These are phyloP conservation scores for Gymnocephalus cernua DNA, from an alignment of 2,113 vertebrate genomes.

Conservation along the genomic window DNA sequence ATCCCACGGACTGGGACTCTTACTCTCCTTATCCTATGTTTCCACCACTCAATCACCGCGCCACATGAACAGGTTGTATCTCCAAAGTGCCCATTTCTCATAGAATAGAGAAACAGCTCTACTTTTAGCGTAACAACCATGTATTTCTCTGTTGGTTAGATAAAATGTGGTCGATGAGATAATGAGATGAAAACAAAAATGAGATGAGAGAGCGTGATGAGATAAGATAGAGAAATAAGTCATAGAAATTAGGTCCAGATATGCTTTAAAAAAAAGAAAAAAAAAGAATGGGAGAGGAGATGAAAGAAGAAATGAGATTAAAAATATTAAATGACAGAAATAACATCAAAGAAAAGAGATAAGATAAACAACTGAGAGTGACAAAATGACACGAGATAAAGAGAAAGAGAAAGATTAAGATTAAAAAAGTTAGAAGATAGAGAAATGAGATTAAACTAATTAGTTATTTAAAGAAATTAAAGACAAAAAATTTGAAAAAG, in stretches of 20 bases:
- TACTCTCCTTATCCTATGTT: constrained; percentile 38
- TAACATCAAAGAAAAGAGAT: background rate
- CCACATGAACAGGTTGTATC: background rate
- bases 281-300: background rate
- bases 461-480: background rate
- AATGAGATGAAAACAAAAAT: background rate
- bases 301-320: background rate
- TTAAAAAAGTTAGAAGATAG: background rate
- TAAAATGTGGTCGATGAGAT: background rate
- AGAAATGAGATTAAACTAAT: background rate
- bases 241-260: background rate
- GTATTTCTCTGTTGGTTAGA: background rate
- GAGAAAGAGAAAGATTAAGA: background rate
- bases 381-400: background rate
- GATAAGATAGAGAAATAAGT: background rate
- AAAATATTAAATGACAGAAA: background rate
- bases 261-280: background rate
- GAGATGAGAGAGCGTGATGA: background rate
- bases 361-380: background rate
- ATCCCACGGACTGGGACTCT: constrained; percentile 27
- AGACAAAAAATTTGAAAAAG: background rate
- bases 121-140: background rate
- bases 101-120: background rate
- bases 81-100: background rate
- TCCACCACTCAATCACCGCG: background rate